A percentile compares a stretch with the other conserved stretches of the same genome.
phyloP scores from a whole-genome alignment of 2,113 vertebrate genomes.

The Ictidomys tridecemlineatus region DNA sequence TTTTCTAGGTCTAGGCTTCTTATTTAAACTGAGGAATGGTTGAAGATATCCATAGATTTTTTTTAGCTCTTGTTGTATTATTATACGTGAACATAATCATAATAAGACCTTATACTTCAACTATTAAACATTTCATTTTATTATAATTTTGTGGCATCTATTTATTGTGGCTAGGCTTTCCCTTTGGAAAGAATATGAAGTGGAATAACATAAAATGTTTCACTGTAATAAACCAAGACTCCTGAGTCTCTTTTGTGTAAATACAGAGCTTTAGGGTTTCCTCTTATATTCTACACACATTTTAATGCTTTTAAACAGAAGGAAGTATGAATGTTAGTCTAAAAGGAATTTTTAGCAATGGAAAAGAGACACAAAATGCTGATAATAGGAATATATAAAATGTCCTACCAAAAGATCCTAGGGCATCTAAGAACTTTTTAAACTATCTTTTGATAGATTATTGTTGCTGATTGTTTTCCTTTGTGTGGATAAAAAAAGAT shows the following conservation, averaged over 20 bases:
- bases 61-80: neutral
- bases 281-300: neutral
- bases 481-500: neutral
- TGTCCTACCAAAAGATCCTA: neutral
- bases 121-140: neutral
- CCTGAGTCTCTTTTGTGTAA: neutral
- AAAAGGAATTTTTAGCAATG: constrained; percentile 43
- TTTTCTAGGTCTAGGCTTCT: neutral
- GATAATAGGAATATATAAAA: neutral
- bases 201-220: neutral
- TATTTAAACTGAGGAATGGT: neutral
- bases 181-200: neutral
- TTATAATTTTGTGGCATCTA: neutral
- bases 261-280: neutral
- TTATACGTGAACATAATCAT: neutral
- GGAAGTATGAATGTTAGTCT: neutral
- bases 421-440: neutral
- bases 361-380: neutral
- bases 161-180: neutral
- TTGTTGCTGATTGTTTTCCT: neutral
- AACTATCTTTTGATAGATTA: neutral
- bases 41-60: neutral
- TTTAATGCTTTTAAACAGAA: constrained; percentile 63
- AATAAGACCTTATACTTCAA: constrained; percentile 29
- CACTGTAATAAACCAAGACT: fast-evolving